Percentiles rank a stretch among this genome's conserved stretches.
Conservation (phyloP, 2,113 vertebrate genomes). For the Bubalus kerabau region DNA sequence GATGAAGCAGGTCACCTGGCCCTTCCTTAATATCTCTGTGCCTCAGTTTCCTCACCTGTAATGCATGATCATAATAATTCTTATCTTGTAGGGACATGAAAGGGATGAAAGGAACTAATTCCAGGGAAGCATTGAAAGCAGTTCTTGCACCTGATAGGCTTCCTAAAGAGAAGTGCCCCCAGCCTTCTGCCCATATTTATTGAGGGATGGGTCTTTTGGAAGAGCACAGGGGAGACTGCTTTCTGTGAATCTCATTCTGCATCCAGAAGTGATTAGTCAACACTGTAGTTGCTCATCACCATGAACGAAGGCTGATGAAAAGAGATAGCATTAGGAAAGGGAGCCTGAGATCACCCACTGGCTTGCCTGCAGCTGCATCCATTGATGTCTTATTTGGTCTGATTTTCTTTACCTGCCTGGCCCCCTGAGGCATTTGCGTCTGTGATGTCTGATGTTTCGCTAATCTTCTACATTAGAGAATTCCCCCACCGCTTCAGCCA, state of each 20-base stretch:
- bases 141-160: not conserved
- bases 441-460: constrained; percentile 13
- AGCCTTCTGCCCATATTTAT: not conserved
- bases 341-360: not conserved
- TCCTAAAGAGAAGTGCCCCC: not conserved
- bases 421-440: not conserved
- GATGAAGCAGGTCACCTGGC: not conserved
- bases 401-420: not conserved
- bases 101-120: not conserved
- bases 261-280: not conserved
- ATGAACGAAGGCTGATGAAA: not conserved
- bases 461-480: constrained; percentile 20
- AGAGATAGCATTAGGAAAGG: not conserved
- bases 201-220: not conserved
- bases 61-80: not conserved
- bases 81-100: not conserved
- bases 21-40: not conserved
- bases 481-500: not conserved
- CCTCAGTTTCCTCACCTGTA: not conserved
- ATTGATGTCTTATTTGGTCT: not conserved
- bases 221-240: not conserved
- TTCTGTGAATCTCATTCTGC: not conserved
- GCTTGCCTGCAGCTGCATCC: not conserved
- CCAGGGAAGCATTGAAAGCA: not conserved
- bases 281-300: not conserved